Conservation (phyloP, 2,113 vertebrate species). For the Puffinus mauretanicus region DNA sequence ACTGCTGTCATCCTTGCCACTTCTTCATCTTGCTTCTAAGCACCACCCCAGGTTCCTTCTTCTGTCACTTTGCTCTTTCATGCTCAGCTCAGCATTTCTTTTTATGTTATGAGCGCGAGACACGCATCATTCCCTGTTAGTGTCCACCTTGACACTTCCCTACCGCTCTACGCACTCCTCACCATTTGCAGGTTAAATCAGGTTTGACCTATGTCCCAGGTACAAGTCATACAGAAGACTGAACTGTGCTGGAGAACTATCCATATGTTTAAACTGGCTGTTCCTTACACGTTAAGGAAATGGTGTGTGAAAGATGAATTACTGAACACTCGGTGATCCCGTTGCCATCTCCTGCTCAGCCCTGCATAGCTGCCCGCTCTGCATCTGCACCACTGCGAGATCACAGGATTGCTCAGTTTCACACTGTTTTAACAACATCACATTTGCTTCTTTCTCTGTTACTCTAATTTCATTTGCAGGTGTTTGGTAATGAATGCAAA, state of each 20-base stretch:
- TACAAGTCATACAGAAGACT: neutral
- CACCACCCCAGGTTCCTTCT: neutral
- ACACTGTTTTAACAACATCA: neutral
- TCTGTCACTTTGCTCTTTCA: neutral
- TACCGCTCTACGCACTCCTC: neutral
- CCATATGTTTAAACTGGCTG: neutral
- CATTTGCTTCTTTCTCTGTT: neutral
- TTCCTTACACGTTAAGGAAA: neutral
- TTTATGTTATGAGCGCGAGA: neutral
- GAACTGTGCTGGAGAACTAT: neutral
- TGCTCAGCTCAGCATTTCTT: neutral
- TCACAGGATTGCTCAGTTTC: neutral
- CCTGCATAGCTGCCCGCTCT: rapidly evolving
- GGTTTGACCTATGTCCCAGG: neutral
- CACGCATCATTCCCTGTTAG: neutral
- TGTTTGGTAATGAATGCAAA: constrained; percentile 61
- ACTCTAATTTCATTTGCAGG: constrained; percentile 38
- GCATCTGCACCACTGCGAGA: neutral
- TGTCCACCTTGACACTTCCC: neutral
- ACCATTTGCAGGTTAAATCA: neutral
- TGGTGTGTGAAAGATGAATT: neutral
- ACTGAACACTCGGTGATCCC: neutral
- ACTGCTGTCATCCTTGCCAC: neutral
- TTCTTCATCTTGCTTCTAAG: neutral
- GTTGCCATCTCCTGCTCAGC: neutral